These are phyloP conservation scores for Oceanodroma leucorhoa DNA, from an alignment of 2,797 vertebrate genomes.

Conservation along the genomic window DNA sequence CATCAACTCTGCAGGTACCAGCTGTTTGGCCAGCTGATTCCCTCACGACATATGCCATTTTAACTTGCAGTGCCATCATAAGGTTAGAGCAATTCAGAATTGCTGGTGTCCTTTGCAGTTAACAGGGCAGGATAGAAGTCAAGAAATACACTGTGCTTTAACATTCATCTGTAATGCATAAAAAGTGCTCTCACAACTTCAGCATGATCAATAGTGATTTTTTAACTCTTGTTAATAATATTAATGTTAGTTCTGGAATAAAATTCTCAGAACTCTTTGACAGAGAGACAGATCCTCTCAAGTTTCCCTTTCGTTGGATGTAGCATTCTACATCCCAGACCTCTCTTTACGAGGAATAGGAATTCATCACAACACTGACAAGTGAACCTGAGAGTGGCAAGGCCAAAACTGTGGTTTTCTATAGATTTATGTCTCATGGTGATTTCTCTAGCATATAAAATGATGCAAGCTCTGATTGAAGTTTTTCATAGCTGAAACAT, in stretches of 20 bases:
- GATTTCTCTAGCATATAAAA: not conserved
- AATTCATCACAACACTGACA: not conserved
- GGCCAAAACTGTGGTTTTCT: not conserved
- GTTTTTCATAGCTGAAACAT: not conserved
- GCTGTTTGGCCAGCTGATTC: not conserved
- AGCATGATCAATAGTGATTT: not conserved
- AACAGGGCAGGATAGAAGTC: not conserved
- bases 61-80: not conserved
- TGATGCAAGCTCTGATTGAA: not conserved
- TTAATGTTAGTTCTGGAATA: not conserved
- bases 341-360: not conserved
- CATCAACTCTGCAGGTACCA: not conserved
- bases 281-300: not conserved
- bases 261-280: not conserved
- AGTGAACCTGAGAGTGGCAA: not conserved
- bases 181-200: not conserved
- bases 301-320: not conserved
- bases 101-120: not conserved
- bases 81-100: not conserved
- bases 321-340: not conserved
- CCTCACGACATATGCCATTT: not conserved
- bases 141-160: not conserved
- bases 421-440: not conserved
- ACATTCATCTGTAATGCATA: fast-evolving
- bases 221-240: not conserved